phyloP scores from a whole-genome alignment of 2,888 invertebrate species.

The Ennomos quercinarius region DNA sequence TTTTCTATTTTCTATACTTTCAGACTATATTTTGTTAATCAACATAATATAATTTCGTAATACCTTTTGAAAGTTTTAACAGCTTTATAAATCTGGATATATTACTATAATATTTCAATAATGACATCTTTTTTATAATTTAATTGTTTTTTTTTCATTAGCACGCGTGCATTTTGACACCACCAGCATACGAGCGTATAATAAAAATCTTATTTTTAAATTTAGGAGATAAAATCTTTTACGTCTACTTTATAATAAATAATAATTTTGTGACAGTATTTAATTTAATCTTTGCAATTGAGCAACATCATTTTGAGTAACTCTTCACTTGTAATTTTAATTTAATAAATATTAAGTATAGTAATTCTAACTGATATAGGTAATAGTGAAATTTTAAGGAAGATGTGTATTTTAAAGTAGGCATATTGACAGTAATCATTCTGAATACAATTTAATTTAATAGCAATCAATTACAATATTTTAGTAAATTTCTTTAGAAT shows the following conservation, averaged over 20 bases:
- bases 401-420: too few relatives aligned
- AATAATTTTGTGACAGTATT: conserved; percentile 64
- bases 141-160: conserved; percentile 47
- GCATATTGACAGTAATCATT: too few relatives aligned
- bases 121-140: conserved; percentile 52
- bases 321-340: not conserved
- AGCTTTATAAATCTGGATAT: conserved; percentile 24
- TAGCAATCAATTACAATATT: not conserved
- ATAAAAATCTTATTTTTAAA: conserved; percentile 65
- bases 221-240: conserved; percentile 75
- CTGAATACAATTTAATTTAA: not conserved
- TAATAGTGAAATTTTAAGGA: too few relatives aligned
- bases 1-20: conserved; percentile 8
- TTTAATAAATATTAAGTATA: not conserved
- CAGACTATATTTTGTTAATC: conserved; percentile 1
- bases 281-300: conserved; percentile 59
- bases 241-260: conserved; percentile 64
- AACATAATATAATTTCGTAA: conserved; percentile 20
- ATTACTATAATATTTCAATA: conserved; percentile 38
- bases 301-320: conserved; percentile 56
- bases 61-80: conserved; percentile 30
- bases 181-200: conserved; percentile 74
- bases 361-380: too few relatives aligned
- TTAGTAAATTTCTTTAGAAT: conserved; percentile 12
- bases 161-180: conserved; percentile 82